Evolutionary conservation across 2,797 vertebrate species (phyloP).

Genomic region (Lerista edwardsae): DNA sequence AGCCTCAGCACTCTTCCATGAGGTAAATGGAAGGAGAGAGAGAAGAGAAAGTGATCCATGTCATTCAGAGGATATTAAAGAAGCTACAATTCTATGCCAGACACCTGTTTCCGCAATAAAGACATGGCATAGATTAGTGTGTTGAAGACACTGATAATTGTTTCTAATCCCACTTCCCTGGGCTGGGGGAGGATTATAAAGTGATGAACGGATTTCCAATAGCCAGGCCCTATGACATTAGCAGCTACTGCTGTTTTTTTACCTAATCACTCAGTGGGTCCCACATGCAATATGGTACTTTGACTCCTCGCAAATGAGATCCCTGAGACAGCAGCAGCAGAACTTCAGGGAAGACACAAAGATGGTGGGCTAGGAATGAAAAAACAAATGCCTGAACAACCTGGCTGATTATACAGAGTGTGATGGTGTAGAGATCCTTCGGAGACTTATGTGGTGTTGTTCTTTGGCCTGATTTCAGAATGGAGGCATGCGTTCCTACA

Average conservation of each 20-base stretch:
- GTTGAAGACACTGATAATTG: not conserved
- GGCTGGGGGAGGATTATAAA: not conserved
- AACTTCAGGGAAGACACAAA: not conserved
- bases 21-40: constrained; percentile 7
- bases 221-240: not conserved
- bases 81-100: constrained; percentile 9
- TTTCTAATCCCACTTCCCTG: constrained; percentile 12
- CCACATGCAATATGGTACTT: rapidly evolving
- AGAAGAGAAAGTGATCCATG: not conserved
- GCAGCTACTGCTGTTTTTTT: not conserved
- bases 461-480: not conserved
- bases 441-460: not conserved
- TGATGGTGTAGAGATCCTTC: not conserved
- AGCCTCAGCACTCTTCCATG: not conserved
- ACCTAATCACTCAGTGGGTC: not conserved
- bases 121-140: constrained; percentile 7
- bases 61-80: not conserved
- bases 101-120: constrained; percentile 5
- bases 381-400: not conserved
- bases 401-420: not conserved
- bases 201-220: not conserved
- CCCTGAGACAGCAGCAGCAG: not conserved
- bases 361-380: not conserved
- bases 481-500: not conserved
- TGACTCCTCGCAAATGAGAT: not conserved